Base-by-base conservation (phyloP, 2,888 invertebrate species). In the Lochmaea crataegi region DNA sequence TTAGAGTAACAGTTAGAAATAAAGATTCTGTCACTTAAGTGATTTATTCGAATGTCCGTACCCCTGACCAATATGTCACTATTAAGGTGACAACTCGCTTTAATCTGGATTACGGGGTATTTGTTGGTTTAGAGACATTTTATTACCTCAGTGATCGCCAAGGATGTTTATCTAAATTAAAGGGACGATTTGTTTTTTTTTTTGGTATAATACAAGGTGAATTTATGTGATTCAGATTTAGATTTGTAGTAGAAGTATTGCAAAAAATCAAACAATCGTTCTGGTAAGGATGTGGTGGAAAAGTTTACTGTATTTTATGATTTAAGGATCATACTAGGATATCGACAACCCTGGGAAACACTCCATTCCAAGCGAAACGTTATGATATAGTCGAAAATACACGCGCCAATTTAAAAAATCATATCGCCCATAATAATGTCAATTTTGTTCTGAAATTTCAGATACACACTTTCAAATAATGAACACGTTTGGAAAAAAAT, bases 61-160 rank as follows among this genome's bases (percentile, higher is more conserved):
- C 68, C 76, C 79, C 83, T 76, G 76, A 74, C 79, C 79, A 78
- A 79, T 80, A 80, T 79, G 79, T 80, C 79, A 85, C 84, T 79
- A 85, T 85, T 85, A 85, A 78, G 74, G 78, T 73, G 82, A 83
- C 83, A 82, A 78, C 78, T 82, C 75, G 38, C 80, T 81, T 83
- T 83, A 83, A 83, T 83, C 83, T 82, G 83, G 83, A 83, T 83
- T 83, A 83, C 78, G 72, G 65, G 78, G 80, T 82, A 83, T 83
- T 83, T 83, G 83, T 82, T 83, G 83, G 82, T 81, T 82, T 79
- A 79, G 79, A 78, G 79, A 80, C 77, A 77, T 79, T 83, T 83
- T 83, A 83, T 83, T 83, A 82, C 82, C 60, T 77, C 65, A 76
- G 74, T 74, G 76, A 78, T 79, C 76, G 71, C 56, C 69, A 16